A percentile compares a stretch with the other conserved stretches of the same genome.
phyloP scores from a whole-genome alignment of 2,888 invertebrate genomes.

The Xiphydria camelus region DNA sequence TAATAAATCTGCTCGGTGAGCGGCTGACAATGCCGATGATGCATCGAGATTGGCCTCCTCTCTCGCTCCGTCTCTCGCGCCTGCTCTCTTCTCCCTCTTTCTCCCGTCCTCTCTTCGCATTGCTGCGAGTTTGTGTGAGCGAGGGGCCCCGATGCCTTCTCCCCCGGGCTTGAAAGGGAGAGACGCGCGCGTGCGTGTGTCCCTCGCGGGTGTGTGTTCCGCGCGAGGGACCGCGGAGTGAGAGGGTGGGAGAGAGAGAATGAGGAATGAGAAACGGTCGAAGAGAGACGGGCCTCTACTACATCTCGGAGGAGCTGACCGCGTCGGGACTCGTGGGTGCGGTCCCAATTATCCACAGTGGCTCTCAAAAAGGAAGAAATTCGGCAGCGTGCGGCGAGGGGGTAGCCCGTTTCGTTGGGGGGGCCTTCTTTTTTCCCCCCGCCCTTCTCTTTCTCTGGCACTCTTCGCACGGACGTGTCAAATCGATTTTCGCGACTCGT shows the following conservation, averaged over 20 bases:
- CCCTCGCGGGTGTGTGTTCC: neutral
- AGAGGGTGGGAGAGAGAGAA: too few relatives aligned
- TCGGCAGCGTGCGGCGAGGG: neutral
- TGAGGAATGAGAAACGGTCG: too few relatives aligned
- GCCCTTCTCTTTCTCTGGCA: slow-evolving; percentile 6
- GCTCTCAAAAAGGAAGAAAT: slow-evolving; percentile 30
- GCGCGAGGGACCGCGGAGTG: neutral
- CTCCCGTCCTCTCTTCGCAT: too few relatives aligned
- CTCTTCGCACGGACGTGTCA: neutral
- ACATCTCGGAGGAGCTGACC: neutral
- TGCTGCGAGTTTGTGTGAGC: too few relatives aligned
- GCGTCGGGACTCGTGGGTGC: slow-evolving; percentile 33
- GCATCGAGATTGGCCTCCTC: slow-evolving; percentile 18
- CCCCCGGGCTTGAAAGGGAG: too few relatives aligned
- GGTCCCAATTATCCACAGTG: slow-evolving; percentile 47
- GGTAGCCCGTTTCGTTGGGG: neutral
- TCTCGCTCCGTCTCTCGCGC: neutral
- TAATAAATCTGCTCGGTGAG: slow-evolving; percentile 17
- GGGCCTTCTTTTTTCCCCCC: neutral
- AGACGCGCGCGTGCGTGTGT: too few relatives aligned
- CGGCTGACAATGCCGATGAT: slow-evolving; percentile 19
- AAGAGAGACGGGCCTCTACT: too few relatives aligned
- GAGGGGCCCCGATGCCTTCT: too few relatives aligned
- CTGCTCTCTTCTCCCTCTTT: too few relatives aligned
- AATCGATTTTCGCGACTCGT: neutral